These are phyloP conservation scores for Drosophila pachea DNA, from an alignment of 1,140 invertebrate genomes.

Conservation along the genomic window DNA sequence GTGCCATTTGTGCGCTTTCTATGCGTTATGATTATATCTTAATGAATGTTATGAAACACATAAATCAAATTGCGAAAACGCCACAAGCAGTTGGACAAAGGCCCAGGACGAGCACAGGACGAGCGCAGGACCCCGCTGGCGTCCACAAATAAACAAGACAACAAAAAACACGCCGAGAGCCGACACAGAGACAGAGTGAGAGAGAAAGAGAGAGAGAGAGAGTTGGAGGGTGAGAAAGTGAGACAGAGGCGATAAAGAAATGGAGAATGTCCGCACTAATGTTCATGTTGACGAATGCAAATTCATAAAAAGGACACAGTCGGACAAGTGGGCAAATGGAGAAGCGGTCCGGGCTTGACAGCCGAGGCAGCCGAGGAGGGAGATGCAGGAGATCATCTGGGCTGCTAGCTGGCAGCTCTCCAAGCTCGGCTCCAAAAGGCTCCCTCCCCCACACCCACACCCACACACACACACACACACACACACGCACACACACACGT, in stretches of 20 bases:
- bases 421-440: background rate
- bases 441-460: too few relatives aligned
- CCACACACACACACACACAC: too few relatives aligned
- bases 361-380: too few relatives aligned
- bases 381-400: constrained; percentile 23
- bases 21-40: constrained; percentile 74
- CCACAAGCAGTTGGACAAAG: constrained; percentile 67
- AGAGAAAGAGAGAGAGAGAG: background rate
- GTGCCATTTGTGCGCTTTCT: constrained; percentile 52
- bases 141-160: constrained; percentile 41
- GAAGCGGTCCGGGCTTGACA: background rate
- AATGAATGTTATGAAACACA: constrained; percentile 75
- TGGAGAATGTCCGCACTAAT: constrained; percentile 39
- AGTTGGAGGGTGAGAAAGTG: background rate
- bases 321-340: constrained; percentile 4
- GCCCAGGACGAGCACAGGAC: constrained; percentile 25
- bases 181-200: background rate
- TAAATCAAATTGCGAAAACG: constrained; percentile 74
- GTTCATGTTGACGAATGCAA: constrained; percentile 66
- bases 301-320: constrained; percentile 53
- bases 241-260: background rate
- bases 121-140: background rate
- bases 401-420: background rate
- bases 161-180: constrained; percentile 23
- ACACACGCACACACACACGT: too few relatives aligned